phyloP scores from a whole-genome alignment of 2,797 vertebrate genomes.

The Enteromius paludinosus region DNA sequence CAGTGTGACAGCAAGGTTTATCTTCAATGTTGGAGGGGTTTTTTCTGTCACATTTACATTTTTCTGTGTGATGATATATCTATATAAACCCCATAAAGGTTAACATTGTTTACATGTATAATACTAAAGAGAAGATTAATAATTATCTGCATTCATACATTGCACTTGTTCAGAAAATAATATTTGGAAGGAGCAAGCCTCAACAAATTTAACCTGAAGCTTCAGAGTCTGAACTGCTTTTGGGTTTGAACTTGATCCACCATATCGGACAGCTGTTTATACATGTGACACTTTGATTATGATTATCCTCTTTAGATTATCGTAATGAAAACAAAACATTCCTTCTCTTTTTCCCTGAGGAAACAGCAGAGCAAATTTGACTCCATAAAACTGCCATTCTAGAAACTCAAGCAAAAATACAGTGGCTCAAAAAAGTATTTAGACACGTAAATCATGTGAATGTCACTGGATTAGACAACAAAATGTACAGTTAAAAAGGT shows the following conservation, averaged over 20 bases:
- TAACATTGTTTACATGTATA: not conserved
- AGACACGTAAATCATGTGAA: not conserved
- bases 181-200: conserved; percentile 13
- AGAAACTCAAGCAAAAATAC: conserved; percentile 34
- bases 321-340: conserved; percentile 60
- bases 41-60: too few species aligned
- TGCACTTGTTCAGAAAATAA: conserved; percentile 1
- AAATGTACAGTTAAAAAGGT: not conserved
- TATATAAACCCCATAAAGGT: not conserved
- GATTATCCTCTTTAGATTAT: conserved; percentile 57
- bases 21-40: too few species aligned
- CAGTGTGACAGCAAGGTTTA: too few species aligned
- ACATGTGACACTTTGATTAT: conserved; percentile 60
- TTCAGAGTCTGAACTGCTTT: conserved; percentile 25
- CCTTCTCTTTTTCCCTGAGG: conserved; percentile 60
- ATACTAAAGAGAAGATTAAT: conserved; percentile 8
- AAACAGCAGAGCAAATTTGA: conserved; percentile 64
- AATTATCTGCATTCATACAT: not conserved
- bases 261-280: conserved; percentile 52
- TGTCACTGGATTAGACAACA: conserved; percentile 17
- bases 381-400: conserved; percentile 59
- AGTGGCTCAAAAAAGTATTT: conserved; percentile 14
- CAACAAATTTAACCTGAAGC: conserved; percentile 16
- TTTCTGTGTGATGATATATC: not conserved
- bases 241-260: conserved; percentile 35